A percentile compares a stretch with the other conserved stretches of the same genome.
Evolutionary conservation across 2,797 vertebrate genomes (phyloP).

Genomic region (Mormyrus hasselquistii): DNA sequence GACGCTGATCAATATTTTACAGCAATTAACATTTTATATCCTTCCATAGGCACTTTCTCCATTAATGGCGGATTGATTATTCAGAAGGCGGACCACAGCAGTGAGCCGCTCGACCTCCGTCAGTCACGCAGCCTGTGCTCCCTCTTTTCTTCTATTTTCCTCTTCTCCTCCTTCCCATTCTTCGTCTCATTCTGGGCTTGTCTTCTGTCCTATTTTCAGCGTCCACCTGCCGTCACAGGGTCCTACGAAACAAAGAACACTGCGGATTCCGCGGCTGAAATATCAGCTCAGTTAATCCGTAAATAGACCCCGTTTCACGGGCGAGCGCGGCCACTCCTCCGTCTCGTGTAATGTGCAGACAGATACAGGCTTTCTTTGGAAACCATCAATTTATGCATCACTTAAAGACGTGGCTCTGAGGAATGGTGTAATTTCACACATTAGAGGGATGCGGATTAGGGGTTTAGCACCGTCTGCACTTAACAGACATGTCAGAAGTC

Average conservation of each 20-base stretch:
- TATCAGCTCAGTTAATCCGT: not conserved
- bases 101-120: constrained; percentile 57
- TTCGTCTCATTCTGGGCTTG: not conserved
- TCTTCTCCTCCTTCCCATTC: not conserved
- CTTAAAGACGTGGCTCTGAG: not conserved
- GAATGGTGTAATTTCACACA: not conserved
- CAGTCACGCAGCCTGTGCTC: constrained; percentile 42
- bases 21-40: constrained; percentile 79
- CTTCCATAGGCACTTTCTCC: constrained; percentile 71
- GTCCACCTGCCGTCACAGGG: not conserved
- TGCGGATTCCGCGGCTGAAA: not conserved
- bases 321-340: not conserved
- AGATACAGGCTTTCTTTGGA: not conserved
- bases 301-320: not conserved
- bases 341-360: not conserved
- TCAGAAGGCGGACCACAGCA: constrained; percentile 47
- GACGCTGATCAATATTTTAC: constrained; percentile 64
- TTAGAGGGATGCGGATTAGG: not conserved
- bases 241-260: not conserved
- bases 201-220: not conserved
- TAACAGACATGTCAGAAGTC: not conserved
- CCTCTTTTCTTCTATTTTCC: not conserved
- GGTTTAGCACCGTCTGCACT: not conserved
- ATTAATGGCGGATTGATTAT: constrained; percentile 74
- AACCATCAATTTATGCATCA: constrained; percentile 2